Evolutionary conservation across 2,797 vertebrate species (phyloP), one percentile per base, ranked within the genome.

Genomic region (Karalla daura): DNA sequence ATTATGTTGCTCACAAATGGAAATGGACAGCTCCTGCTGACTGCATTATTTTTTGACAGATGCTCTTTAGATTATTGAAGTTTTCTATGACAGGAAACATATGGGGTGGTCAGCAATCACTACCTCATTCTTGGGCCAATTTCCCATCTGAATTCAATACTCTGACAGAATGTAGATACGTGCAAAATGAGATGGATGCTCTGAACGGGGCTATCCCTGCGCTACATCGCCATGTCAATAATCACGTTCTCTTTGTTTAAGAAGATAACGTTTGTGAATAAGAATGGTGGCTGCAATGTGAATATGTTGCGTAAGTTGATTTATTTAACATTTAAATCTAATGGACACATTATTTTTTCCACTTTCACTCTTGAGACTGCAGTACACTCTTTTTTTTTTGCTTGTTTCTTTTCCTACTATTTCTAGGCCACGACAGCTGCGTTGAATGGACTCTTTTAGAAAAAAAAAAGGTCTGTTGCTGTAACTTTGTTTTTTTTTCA

Each of bases 1-100:
- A 63, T 87, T 80, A 64, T 50, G 72, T 70, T 27, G 50, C 73
- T 62, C 72, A 81, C 74, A 78, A 81, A 87, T 87, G 78, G 63
- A 78, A 87, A 84, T 54, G 55, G 84, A 81, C 78, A 73, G 80
- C 78, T 83, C 60, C 74, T 84, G 83, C 81, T 86, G 85, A 89
- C 84, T 44, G 60, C 32, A 63, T 77, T 72, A 53, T 74, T 69
- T 81, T 83, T 53, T 83, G 86, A 87, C 83, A 83, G 82, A 81
- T 83, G 81, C 78, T 83, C 85, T 86, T 86, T 87, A 69, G 75
- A 77, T 86, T 77, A 87, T 85, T 81, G 64, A 81, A 75, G 72
- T 74, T 63, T 74, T 61, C 46, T 33, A 70, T 85, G 81, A 87
- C 88, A 86, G 76, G 77, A 78, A 81, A 75, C 82, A 76, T 79